Percentiles rank a stretch among this genome's conserved stretches.
These are phyloP conservation scores for Nephrotoma guestfalica DNA, from an alignment of 2,888 invertebrate genomes.

Conservation along the genomic window DNA sequence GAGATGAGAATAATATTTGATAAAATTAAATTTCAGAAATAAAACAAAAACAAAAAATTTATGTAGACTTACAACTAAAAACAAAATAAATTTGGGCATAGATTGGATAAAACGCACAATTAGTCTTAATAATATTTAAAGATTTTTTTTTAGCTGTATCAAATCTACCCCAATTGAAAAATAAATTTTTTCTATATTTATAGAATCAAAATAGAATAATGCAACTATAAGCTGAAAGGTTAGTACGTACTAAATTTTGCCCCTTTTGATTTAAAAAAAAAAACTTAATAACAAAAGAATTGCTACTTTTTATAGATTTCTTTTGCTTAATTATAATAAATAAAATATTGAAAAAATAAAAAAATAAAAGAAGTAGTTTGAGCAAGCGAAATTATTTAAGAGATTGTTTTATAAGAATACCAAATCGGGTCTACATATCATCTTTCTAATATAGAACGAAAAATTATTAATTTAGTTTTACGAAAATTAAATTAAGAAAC, in stretches of 20 bases:
- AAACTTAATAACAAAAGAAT: neutral
- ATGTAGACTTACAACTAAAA: neutral
- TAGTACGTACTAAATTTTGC: neutral
- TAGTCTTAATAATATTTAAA: neutral
- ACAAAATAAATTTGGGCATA: neutral
- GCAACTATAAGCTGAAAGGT: neutral
- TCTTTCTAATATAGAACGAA: neutral
- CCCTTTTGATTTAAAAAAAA: neutral
- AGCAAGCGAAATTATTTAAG: neutral
- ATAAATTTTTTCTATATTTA: neutral
- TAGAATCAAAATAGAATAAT: neutral
- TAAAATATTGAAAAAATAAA: neutral
- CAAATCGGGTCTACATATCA: neutral
- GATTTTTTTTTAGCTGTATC: neutral
- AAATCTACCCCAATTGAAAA: neutral
- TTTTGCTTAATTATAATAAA: neutral
- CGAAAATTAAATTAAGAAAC: slow-evolving; percentile 1
- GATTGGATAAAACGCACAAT: neutral
- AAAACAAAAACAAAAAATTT: neutral
- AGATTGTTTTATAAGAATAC: neutral
- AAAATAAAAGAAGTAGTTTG: neutral
- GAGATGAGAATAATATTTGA: neutral
- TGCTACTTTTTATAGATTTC: neutral
- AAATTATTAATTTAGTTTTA: neutral
- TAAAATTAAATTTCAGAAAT: neutral